Evolutionary conservation across 2,888 invertebrate genomes (phyloP), one percentile per base, ranked within the genome.

Genomic region (Ophion ventricosus): DNA sequence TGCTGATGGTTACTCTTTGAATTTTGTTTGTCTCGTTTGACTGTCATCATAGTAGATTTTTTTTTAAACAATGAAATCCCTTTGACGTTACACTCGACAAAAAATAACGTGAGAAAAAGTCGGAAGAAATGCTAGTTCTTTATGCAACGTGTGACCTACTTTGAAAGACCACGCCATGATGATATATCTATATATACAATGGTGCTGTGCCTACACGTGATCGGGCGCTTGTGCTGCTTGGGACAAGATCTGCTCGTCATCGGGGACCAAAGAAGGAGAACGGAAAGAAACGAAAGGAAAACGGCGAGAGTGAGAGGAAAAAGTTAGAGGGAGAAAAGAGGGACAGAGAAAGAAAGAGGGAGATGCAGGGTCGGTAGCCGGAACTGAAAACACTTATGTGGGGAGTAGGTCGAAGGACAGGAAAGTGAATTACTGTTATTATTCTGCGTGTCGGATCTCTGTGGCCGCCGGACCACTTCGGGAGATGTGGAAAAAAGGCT

Each of bases 321-420:
- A 54, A 66, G 66, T 25, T 35, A 76, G 54, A 77, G 20, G 26
- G 29, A 66, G 54, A 66, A 23, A 35, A 69, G 70, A 57, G 57
- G 35, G 25, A 11, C 43, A 43, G 61, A 73, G 43, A 73, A 64
- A 76, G 66, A 73, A 70, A 54, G 75, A 67, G 49, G 40, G 63
- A 67, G 29, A 59, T 63, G 84, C 63, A 56, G 79, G 80, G 86
- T 82, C 85, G 84, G 82, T 87, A 89, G 83, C 89, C 89, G 90
- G 90, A 91, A 90, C 89, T 87, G 88, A 89, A 64, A 88, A 86
- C 86, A 86, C 88, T 88, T 88, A 89, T 88, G 87, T 89, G 86
- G 81, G 82, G 80, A 85, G 83, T 87, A 88, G 88, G 87, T 87
- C 90, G 88, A 90, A 90, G 90, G 90, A 90, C 90, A 89, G 86